Percentiles rank a stretch among this genome's conserved stretches.
Evolutionary conservation across 1,140 invertebrate species (phyloP).

Genomic region (Lordiphosa mommai): DNA sequence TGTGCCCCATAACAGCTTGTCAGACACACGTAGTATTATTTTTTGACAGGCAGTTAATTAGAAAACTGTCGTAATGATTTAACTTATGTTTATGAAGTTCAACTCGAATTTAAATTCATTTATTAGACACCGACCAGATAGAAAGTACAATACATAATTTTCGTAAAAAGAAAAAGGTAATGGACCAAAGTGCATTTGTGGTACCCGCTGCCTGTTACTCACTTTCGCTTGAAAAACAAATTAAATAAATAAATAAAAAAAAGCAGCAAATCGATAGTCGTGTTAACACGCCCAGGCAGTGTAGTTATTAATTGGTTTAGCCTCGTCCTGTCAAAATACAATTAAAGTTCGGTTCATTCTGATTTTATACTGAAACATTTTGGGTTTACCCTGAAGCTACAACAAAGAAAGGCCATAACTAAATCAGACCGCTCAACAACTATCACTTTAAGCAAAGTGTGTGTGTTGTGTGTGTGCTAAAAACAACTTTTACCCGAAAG

Average conservation of each 20-base stretch:
- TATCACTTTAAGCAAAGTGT: slow-evolving; percentile 50
- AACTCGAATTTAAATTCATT: slow-evolving; percentile 19
- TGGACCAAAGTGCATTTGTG: slow-evolving; percentile 6
- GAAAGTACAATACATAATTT: slow-evolving; percentile 29
- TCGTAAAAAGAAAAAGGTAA: slow-evolving; percentile 20
- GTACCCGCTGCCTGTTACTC: slow-evolving; percentile 8
- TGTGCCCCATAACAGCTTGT: slow-evolving; percentile 26
- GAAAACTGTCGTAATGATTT: slow-evolving; percentile 55
- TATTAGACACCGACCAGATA: slow-evolving; percentile 13
- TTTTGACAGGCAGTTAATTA: slow-evolving; percentile 55
- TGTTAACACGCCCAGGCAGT: slow-evolving; percentile 36
- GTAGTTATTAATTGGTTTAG: slow-evolving; percentile 53
- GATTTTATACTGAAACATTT: background rate
- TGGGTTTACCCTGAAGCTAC: slow-evolving; percentile 23
- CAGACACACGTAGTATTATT: slow-evolving; percentile 4
- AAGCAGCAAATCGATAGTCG: slow-evolving; percentile 22
- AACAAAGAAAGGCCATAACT: slow-evolving; percentile 36
- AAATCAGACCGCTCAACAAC: slow-evolving; percentile 48
- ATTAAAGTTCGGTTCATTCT: background rate
- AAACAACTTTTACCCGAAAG: slow-evolving; percentile 54
- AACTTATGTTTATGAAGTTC: slow-evolving; percentile 24
- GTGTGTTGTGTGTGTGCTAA: slow-evolving; percentile 28
- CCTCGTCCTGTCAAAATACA: slow-evolving; percentile 4
- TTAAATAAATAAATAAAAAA: background rate
- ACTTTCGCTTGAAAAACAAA: slow-evolving; percentile 23